Evolutionary conservation across 1,140 invertebrate species (phyloP), one percentile per base, ranked within the genome.

Genomic region (Diachasmimorpha longicaudata): DNA sequence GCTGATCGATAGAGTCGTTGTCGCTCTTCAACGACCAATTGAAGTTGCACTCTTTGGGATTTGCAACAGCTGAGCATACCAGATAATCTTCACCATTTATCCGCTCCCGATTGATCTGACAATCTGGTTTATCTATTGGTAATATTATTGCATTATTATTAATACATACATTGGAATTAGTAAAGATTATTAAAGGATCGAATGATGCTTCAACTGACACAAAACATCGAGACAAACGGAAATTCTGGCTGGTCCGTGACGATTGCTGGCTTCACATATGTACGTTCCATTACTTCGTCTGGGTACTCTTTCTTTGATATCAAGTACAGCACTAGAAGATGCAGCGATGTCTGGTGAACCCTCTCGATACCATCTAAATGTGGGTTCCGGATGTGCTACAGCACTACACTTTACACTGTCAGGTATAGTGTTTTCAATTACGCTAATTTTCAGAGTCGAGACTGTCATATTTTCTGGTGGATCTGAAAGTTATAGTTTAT

Each of bases 381-480:
- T 91, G 4, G 94, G 91, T 77, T 92, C 92, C 0, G 95, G 95
- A 82, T 93, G 93, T 36, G 93, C 93, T 70, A 91, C 93, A 0
- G 95, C 95, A 79, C 90, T 90, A 82, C 96, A 97, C 69, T 92
- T 90, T 11, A 97, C 93, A 79, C 92, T 92, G 55, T 92, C 93
- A 4, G 95, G 94, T 73, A 93, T 92, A 72, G 93, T 92, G 76
- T 93, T 92, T 84, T 96, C 96, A 23, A 91, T 91, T 9, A 98
- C 95, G 76, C 93, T 92, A 21, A 97, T 91, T 25, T 92, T 87
- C 48, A 88, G 90, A 11, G 93, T 92, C 0, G 93, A 93, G 5
- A 97, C 93, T 0, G 92, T 93, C 79, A 96, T 92, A 81, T 96
- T 93, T 83, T 96, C 94, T 4, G 96, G 96, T 73, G 96, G 94